These are phyloP conservation scores for Scaptomyza polygonia DNA, from an alignment of 2,888 invertebrate species.

Conservation along the genomic window DNA sequence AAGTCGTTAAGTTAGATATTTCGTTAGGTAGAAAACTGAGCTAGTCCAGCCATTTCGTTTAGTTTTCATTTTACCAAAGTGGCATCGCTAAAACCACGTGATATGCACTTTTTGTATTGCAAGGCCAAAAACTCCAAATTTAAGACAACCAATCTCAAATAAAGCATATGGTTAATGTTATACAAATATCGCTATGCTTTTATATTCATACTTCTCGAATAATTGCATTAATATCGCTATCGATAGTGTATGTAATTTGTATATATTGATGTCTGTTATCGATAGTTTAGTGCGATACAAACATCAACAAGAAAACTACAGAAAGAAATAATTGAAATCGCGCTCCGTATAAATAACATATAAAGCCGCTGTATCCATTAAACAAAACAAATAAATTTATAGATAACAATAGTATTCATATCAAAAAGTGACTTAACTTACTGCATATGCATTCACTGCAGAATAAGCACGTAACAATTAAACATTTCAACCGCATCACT, in stretches of 20 bases:
- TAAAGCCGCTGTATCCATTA: constrained; percentile 6
- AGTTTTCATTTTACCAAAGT: neutral
- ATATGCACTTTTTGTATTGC: constrained; percentile 21
- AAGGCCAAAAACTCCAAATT: constrained; percentile 6
- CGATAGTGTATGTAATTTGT: constrained; percentile 11
- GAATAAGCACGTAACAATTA: constrained; percentile 28
- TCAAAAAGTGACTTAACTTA: constrained; percentile 13
- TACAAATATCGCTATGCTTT: neutral
- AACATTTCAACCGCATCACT: constrained; percentile 23
- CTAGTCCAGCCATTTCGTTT: constrained; percentile 4
- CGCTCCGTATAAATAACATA: constrained; percentile 22
- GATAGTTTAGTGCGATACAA: constrained; percentile 31
- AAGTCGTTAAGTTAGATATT: neutral
- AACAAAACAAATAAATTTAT: neutral
- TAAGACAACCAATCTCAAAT: neutral
- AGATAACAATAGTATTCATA: constrained; percentile 7
- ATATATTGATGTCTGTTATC: constrained; percentile 12
- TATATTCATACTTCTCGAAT: neutral
- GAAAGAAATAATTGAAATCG: constrained; percentile 23
- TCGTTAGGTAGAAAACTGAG: constrained; percentile 8
- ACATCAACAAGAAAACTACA: constrained; percentile 38
- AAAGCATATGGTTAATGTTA: neutral
- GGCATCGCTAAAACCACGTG: constrained; percentile 48
- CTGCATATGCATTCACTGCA: constrained; percentile 25
- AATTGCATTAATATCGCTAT: neutral